Evolutionary conservation across 2,797 vertebrate species (phyloP).

Genomic region (Rhinella marina): DNA sequence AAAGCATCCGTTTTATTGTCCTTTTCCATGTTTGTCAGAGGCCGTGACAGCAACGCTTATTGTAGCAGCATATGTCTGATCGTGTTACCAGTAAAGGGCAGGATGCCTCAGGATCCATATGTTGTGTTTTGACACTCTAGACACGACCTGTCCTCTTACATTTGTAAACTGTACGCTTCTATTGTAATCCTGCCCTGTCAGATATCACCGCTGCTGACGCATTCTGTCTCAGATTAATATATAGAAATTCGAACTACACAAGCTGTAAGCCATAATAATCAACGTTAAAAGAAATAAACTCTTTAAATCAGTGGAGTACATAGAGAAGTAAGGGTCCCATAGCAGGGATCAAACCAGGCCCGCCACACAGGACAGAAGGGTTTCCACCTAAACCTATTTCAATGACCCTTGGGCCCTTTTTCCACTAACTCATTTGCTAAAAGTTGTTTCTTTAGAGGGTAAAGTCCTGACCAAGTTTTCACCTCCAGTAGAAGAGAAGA

Average conservation of each 20-base stretch:
- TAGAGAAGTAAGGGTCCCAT: too few relatives aligned
- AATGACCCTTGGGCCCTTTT: too few relatives aligned
- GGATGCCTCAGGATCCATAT: conserved; percentile 1
- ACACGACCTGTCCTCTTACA: background rate
- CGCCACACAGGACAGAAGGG: too few relatives aligned
- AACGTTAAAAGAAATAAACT: too few relatives aligned
- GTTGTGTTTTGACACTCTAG: background rate
- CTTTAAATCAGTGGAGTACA: too few relatives aligned
- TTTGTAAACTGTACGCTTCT: background rate
- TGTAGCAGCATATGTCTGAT: conserved; percentile 8
- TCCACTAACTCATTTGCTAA: too few relatives aligned
- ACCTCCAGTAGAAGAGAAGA: too few relatives aligned
- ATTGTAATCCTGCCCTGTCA: background rate
- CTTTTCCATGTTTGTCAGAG: conserved; percentile 1
- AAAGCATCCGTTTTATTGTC: background rate
- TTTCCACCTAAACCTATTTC: too few relatives aligned
- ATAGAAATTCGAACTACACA: background rate
- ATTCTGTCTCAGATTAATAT: background rate
- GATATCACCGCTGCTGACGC: background rate
- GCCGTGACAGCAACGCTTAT: background rate
- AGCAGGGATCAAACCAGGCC: too few relatives aligned
- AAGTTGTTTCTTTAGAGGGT: too few relatives aligned
- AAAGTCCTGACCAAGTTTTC: too few relatives aligned
- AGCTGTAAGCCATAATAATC: too few relatives aligned
- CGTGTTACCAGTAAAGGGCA: background rate